Evolutionary conservation across 1,140 invertebrate genomes (phyloP), one percentile per base, ranked within the genome.

Genomic region (Cotesia glomerata): DNA sequence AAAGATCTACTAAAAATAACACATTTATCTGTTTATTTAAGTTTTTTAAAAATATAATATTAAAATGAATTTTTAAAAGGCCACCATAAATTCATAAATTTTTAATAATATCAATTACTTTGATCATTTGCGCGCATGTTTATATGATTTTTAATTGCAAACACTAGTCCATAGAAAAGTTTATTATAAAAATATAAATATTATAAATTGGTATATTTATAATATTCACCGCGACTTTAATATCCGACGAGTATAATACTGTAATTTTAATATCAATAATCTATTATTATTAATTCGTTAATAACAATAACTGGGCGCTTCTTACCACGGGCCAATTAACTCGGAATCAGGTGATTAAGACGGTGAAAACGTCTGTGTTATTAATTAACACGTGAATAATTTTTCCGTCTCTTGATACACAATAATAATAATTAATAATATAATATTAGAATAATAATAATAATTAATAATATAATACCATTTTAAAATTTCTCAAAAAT

Each of bases 121-220:
- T 18, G n/a, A n/a, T 56, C 1, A 18, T 16, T 16, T 8, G 52
- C n/a, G 59, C n/a, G 59, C 16, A 0, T 61, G 32, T 13, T 56
- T 77, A 52, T 79, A 79, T 39, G 36, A 45, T 35, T 39, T 35
- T n/a, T 39, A 35, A 13, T n/a, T 39, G 3, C 32, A 63, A 35
- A 35, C 34, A 36, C 52, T 14, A 54, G 52, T 54, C 78, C 76
- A 77, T 85, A 83, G 79, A 85, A 85, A 85, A 26, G 84, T 87
- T 86, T 87, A 80, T 79, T 87, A 86, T 85, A 86, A 86, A 86
- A 86, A 87, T 86, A 86, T 83, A 67, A 74, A 69, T 77, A 49
- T 59, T 72, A 74, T 77, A 51, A 71, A 32, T 77, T 52, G 75
- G 69, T 80, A 77, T 73, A 54, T 35, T 49, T 52, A 36, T 11